Conservation (phyloP, 2,888 invertebrate species). For the Drosophila suboccidentalis region DNA sequence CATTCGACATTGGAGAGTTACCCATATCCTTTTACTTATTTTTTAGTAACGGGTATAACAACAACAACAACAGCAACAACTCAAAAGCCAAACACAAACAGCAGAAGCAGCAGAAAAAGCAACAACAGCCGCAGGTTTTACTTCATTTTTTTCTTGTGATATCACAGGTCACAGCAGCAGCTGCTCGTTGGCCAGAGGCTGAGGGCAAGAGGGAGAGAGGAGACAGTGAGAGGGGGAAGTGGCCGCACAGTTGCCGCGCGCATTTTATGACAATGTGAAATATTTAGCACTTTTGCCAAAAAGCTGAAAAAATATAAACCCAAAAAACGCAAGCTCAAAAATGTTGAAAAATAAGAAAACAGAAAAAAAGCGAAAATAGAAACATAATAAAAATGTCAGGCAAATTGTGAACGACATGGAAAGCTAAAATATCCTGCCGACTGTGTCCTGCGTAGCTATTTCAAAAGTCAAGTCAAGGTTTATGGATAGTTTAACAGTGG, state of each 20-base stretch:
- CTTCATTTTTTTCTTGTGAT: neutral
- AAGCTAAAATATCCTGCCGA: conserved; percentile 36
- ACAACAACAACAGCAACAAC: neutral
- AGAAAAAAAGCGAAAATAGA: conserved; percentile 13
- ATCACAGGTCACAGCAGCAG: conserved; percentile 12
- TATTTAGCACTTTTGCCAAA: conserved; percentile 67
- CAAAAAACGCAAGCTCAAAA: conserved; percentile 1
- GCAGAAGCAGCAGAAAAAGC: neutral
- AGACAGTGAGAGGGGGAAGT: neutral
- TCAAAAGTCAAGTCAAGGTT: conserved; percentile 18
- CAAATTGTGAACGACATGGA: conserved; percentile 57
- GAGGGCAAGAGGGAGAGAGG: neutral
- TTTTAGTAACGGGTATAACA: neutral
- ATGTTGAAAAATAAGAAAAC: conserved; percentile 6
- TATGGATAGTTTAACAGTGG: conserved; percentile 25
- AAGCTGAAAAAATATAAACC: conserved; percentile 3
- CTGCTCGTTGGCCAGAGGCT: neutral
- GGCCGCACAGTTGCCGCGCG: conserved; percentile 46
- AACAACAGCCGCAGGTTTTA: conserved; percentile 27
- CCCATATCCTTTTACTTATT: too few relatives aligned
- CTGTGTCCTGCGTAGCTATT: conserved; percentile 16
- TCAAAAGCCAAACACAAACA: conserved; percentile 6
- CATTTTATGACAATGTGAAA: conserved; percentile 78
- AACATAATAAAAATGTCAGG: conserved; percentile 69
- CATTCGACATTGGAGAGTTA: too few relatives aligned